Base-by-base conservation (phyloP, 2,888 invertebrate species). In the Spodoptera picta region DNA sequence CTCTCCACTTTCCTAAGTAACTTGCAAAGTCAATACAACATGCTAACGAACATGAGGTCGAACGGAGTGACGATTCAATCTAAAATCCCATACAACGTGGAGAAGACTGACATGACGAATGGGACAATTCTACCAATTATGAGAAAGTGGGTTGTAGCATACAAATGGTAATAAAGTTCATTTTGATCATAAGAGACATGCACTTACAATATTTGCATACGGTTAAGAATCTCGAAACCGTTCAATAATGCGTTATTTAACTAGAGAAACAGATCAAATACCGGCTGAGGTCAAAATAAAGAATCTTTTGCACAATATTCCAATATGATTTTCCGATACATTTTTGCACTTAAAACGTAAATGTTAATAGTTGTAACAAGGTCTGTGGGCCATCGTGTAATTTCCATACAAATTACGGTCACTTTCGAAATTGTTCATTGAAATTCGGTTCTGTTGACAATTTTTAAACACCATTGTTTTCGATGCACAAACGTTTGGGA, bases 391-490 rank as follows among this genome's bases (percentile, higher is more conserved):
- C 90, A 85, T 83, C 89, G 86, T 86, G 89, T 87, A 87, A 93
- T 92, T 92, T 90, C 91, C 92, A 93, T 91, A 90, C 89, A 90
- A 91, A 92, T 90, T 86, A 90, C 91, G 88, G 89, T 83, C 90
- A 89, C 92, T 93, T 93, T 93, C 93, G 91, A 93, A 93, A 91
- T 83, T 81, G 83, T 83, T 75, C 80, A 89, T 89, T 90, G 87
- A 87, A 87, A 88, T 90, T 89, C 89, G 85, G 84, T 77, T 76
- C 78, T 72, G 84, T 85, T 75, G 85, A 83, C 85, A 79, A 83
- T 85, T 87, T 86, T 86, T 77, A 82, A 83, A 77, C 77, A 69
- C 89, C 86, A 92, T 92, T 92, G 90, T 92, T 90, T 91, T 83
- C 83, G 67, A 61, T 59, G 53, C 64, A 74, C 79, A 81, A 82